Conservation (phyloP, 2,113 vertebrate species). For the Pedionomus torquatus region DNA sequence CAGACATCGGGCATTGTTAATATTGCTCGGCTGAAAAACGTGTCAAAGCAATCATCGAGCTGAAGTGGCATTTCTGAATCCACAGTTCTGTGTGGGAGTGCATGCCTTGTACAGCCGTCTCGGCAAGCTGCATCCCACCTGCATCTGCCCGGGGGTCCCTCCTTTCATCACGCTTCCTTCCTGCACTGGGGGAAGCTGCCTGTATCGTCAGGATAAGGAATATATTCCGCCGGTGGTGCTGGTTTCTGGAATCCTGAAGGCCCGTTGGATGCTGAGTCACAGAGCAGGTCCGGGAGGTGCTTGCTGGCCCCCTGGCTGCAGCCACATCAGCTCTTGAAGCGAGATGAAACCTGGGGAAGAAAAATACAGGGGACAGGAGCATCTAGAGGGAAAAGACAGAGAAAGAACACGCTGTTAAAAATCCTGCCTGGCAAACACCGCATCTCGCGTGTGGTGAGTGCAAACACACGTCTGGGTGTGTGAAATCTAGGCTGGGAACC, state of each 20-base stretch:
- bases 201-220: neutral
- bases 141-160: neutral
- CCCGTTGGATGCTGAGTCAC: constrained; percentile 57
- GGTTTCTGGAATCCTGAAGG: neutral
- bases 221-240: neutral
- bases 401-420: neutral
- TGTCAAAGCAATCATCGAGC: accelerated
- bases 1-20: neutral
- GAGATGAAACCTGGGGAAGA: neutral
- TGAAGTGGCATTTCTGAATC: neutral
- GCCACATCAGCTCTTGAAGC: neutral
- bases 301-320: neutral
- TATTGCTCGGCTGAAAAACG: neutral
- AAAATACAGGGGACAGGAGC: neutral
- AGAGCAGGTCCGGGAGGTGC: neutral
- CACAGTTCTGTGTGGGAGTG: accelerated
- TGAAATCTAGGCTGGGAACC: neutral
- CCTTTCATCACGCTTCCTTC: neutral
- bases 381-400: neutral
- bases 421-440: neutral
- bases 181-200: accelerated
- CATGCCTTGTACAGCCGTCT: accelerated
- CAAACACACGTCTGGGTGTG: neutral
- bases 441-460: neutral
- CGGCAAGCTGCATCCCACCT: neutral